Conservation (phyloP, 2,797 vertebrate genomes). For the Microchirus variegatus region DNA sequence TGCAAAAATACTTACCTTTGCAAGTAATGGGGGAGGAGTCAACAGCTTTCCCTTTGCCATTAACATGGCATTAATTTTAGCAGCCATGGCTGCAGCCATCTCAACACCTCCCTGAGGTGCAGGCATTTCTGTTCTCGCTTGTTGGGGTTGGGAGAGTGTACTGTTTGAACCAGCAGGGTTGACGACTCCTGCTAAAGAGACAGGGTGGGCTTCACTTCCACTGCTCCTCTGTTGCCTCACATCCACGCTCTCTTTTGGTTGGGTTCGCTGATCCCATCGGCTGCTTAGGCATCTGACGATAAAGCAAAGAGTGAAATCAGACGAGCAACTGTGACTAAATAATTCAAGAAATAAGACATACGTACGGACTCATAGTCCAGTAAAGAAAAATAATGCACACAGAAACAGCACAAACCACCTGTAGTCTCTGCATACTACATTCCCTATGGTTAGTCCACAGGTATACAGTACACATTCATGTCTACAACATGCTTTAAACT, state of each 20-base stretch:
- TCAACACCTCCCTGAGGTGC: slow-evolving; percentile 78
- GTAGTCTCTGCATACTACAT: too few relatives aligned
- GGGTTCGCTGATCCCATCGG: slow-evolving; percentile 81
- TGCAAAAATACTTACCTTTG: slow-evolving; percentile 70
- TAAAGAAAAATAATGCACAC: too few relatives aligned
- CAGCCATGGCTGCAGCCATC: slow-evolving; percentile 84
- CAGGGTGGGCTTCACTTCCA: slow-evolving; percentile 53
- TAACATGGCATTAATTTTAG: slow-evolving; percentile 86
- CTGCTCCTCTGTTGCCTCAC: slow-evolving; percentile 57
- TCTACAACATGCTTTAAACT: too few relatives aligned
- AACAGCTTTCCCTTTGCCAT: slow-evolving; percentile 87
- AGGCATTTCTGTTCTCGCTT: slow-evolving; percentile 29
- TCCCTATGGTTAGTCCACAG: too few relatives aligned
- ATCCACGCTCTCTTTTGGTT: slow-evolving; percentile 64
- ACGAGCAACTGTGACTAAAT: not conserved
- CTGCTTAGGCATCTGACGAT: slow-evolving; percentile 78
- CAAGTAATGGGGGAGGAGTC: slow-evolving; percentile 80
- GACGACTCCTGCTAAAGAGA: slow-evolving; percentile 52
- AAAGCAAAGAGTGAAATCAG: not conserved
- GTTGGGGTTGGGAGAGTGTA: slow-evolving; percentile 22
- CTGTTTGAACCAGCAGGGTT: slow-evolving; percentile 30
- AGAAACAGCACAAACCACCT: too few relatives aligned
- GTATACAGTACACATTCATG: too few relatives aligned
- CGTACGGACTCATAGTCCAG: too few relatives aligned
- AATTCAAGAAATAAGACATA: too few relatives aligned